A percentile compares a stretch with the other conserved stretches of the same genome.
Evolutionary conservation across 2,797 vertebrate genomes (phyloP).

Genomic region (Xyrichtys novacula): DNA sequence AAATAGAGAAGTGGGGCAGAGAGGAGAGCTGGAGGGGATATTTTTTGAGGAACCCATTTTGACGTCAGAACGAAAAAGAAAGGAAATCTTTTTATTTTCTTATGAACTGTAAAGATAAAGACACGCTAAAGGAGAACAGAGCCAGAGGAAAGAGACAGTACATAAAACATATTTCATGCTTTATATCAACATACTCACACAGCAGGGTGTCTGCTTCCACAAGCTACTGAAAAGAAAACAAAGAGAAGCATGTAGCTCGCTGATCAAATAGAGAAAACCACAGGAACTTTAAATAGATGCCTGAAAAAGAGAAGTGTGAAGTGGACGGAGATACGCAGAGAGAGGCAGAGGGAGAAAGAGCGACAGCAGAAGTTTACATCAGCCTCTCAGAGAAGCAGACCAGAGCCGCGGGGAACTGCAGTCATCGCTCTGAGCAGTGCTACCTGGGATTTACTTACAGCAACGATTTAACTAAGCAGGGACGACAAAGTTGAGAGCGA

Average conservation of each 20-base stretch:
- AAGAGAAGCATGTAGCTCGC: conserved; percentile 18
- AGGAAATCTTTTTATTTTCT: conserved; percentile 26
- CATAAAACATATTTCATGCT: conserved; percentile 11
- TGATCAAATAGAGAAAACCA: conserved; percentile 59
- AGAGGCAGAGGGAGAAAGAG: conserved; percentile 47
- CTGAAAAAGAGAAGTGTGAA: conserved; percentile 86
- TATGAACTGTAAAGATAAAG: conserved; percentile 5
- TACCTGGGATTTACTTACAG: conserved; percentile 55
- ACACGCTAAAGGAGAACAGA: not conserved
- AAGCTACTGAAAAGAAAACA: conserved; percentile 27
- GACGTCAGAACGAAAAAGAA: conserved; percentile 58
- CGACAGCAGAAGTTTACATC: conserved; percentile 61
- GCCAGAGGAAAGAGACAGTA: conserved; percentile 1
- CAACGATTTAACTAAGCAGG: conserved; percentile 20
- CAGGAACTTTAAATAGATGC: conserved; percentile 77
- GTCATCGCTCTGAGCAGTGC: conserved; percentile 6
- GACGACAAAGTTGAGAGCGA: conserved; percentile 4
- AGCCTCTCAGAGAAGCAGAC: conserved; percentile 33
- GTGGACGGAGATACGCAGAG: conserved; percentile 57
- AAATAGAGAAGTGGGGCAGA: conserved; percentile 76
- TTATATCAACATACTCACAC: not conserved
- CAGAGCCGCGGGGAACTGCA: conserved; percentile 23
- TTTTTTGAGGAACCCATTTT: conserved; percentile 76
- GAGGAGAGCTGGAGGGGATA: conserved; percentile 52
- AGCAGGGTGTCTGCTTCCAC: not conserved